Conservation (phyloP, 2,797 vertebrate species). For the Acanthiza pusilla region DNA sequence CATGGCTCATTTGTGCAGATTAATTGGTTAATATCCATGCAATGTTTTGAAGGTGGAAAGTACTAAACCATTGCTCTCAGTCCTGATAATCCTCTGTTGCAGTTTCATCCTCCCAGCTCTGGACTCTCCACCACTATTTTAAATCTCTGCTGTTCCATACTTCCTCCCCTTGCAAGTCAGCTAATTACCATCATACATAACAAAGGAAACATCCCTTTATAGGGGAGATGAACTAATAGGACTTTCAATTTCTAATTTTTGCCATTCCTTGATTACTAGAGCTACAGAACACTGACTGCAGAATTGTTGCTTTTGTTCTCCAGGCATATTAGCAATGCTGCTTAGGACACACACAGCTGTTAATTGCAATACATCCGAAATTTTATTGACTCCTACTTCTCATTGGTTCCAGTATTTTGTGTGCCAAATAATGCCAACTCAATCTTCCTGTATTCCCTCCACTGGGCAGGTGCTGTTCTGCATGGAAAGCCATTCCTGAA, state of each 20-base stretch:
- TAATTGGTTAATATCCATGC: constrained; percentile 35
- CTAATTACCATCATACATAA: constrained; percentile 16
- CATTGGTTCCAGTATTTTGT: not conserved
- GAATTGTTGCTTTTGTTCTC: not conserved
- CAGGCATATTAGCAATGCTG: not conserved
- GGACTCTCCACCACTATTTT: not conserved
- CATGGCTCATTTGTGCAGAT: constrained; percentile 44
- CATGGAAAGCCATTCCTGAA: not conserved
- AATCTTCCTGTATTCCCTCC: not conserved
- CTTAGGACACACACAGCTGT: not conserved
- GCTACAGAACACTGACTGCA: not conserved
- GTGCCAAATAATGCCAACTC: not conserved
- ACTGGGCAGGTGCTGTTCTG: not conserved
- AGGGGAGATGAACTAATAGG: not conserved
- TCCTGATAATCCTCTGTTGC: not conserved
- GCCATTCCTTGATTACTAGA: not conserved
- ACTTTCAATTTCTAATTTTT: not conserved
- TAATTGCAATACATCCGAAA: not conserved
- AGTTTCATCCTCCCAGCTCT: not conserved
- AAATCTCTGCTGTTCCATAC: not conserved
- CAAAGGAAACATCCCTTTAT: not conserved
- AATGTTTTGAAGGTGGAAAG: not conserved
- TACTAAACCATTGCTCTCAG: not conserved
- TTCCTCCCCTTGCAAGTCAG: not conserved
- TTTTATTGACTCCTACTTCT: not conserved